A percentile compares a stretch with the other conserved stretches of the same genome.
Evolutionary conservation across 2,113 vertebrate species (phyloP).

Genomic region (Oophaga pumilio): DNA sequence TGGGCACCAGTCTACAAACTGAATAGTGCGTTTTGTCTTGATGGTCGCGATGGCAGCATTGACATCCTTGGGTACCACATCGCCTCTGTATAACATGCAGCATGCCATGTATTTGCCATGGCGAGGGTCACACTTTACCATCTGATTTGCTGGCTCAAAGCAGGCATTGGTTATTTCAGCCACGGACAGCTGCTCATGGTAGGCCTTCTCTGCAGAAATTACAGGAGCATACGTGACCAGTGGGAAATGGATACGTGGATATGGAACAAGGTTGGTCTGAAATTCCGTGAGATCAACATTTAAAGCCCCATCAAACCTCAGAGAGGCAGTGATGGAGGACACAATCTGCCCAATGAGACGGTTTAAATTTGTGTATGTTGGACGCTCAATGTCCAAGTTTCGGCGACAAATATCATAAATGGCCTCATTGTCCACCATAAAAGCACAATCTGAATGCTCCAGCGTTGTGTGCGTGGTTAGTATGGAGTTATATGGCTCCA

Average conservation of each 20-base stretch:
- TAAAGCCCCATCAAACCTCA: slow-evolving; percentile 72
- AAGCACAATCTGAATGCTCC: slow-evolving; percentile 75
- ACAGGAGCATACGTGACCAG: slow-evolving; percentile 64
- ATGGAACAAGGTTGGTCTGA: slow-evolving; percentile 78
- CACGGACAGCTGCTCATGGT: slow-evolving; percentile 87
- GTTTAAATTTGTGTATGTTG: slow-evolving; percentile 73
- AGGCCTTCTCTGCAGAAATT: slow-evolving; percentile 59
- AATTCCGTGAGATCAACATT: slow-evolving; percentile 75
- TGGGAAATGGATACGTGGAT: slow-evolving; percentile 87
- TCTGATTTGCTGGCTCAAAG: slow-evolving; percentile 82
- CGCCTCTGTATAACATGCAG: slow-evolving; percentile 71
- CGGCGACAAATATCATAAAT: slow-evolving; percentile 72
- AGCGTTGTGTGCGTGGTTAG: slow-evolving; percentile 84
- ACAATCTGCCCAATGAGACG: slow-evolving; percentile 72
- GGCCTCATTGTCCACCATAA: slow-evolving; percentile 45
- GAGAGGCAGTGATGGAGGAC: slow-evolving; percentile 72
- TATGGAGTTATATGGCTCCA: slow-evolving; percentile 74
- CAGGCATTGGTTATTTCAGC: slow-evolving; percentile 76
- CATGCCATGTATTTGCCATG: slow-evolving; percentile 80
- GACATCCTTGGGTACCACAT: slow-evolving; percentile 74
- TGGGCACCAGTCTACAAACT: slow-evolving; percentile 72
- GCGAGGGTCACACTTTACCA: slow-evolving; percentile 86
- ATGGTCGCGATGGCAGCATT: slow-evolving; percentile 73
- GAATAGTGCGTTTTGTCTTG: slow-evolving; percentile 72
- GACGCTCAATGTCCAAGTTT: slow-evolving; percentile 71